A percentile compares a stretch with the other conserved stretches of the same genome.
Evolutionary conservation across 2,888 invertebrate species (phyloP).

Genomic region (Herminia tarsipennalis): DNA sequence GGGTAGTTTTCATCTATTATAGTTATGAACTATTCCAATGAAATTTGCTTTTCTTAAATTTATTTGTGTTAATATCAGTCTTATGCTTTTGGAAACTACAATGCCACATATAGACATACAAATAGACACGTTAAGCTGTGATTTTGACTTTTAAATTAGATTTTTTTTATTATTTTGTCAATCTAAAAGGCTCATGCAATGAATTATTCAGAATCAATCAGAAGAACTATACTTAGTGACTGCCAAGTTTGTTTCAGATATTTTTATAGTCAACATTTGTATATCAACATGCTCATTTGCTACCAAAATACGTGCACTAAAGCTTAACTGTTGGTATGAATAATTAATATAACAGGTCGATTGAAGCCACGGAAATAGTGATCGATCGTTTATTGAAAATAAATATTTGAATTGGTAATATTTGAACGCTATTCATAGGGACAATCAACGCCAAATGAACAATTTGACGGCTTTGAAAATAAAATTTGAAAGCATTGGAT

Average conservation of each 20-base stretch:
- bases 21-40: no score
- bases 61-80: no score
- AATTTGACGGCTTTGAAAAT: slow-evolving; percentile 12
- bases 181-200: no score
- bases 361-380: slow-evolving; percentile 9
- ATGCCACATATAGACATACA: no score
- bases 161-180: no score
- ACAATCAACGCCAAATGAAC: slow-evolving; percentile 17
- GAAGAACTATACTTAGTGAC: no score
- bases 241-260: not conserved
- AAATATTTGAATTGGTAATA: slow-evolving; percentile 24
- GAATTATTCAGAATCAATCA: not conserved
- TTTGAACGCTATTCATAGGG: slow-evolving; percentile 14
- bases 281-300: not conserved
- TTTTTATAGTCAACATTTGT: not conserved
- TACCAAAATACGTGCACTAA: slow-evolving; percentile 12
- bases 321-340: slow-evolving; percentile 12
- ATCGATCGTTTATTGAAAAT: slow-evolving; percentile 20
- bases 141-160: no score
- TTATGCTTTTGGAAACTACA: no score
- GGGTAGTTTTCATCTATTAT: no score
- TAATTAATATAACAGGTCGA: slow-evolving; percentile 10
- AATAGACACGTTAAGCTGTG: no score
- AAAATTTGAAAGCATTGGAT: not conserved
- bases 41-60: no score